A percentile compares a stretch with the other conserved stretches of the same genome.
phyloP scores from a whole-genome alignment of 1,140 invertebrate species.

The Andrena cerasifolii region DNA sequence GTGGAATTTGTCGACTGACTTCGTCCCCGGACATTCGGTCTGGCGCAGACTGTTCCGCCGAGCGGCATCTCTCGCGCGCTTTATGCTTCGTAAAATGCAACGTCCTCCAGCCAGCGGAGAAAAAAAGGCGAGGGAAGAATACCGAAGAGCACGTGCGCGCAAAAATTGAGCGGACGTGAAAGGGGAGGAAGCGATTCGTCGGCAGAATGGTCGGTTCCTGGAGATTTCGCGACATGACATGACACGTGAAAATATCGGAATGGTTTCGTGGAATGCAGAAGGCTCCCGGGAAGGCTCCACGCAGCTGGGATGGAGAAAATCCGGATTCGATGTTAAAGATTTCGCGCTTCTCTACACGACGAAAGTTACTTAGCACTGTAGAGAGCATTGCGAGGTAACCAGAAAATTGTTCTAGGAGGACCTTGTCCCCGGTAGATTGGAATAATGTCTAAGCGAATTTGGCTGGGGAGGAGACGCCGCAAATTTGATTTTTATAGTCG shows the following conservation, averaged over 20 bases:
- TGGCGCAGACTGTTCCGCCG: conserved; percentile 19
- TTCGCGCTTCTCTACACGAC: not conserved
- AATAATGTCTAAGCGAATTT: conserved; percentile 65
- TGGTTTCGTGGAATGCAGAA: conserved; percentile 13
- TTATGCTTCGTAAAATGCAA: conserved; percentile 51
- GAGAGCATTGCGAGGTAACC: not conserved
- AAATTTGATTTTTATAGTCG: conserved; percentile 73
- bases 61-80: conserved; percentile 8
- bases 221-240: conserved; percentile 27
- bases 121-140: not conserved
- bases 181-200: conserved; percentile 8
- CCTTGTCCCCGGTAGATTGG: conserved; percentile 52
- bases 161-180: conserved; percentile 46
- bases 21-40: conserved; percentile 41
- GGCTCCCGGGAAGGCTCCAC: not conserved
- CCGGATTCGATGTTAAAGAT: not conserved
- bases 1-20: conserved; percentile 71
- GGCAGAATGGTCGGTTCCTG: not conserved
- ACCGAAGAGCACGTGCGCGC: conserved; percentile 28
- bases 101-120: not conserved
- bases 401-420: conserved; percentile 20
- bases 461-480: conserved; percentile 49
- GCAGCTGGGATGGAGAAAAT: not conserved
- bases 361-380: no score
- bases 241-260: conserved; percentile 48